Conservation (phyloP, 2,113 vertebrate genomes). For the Psilopsiagon aurifrons region DNA sequence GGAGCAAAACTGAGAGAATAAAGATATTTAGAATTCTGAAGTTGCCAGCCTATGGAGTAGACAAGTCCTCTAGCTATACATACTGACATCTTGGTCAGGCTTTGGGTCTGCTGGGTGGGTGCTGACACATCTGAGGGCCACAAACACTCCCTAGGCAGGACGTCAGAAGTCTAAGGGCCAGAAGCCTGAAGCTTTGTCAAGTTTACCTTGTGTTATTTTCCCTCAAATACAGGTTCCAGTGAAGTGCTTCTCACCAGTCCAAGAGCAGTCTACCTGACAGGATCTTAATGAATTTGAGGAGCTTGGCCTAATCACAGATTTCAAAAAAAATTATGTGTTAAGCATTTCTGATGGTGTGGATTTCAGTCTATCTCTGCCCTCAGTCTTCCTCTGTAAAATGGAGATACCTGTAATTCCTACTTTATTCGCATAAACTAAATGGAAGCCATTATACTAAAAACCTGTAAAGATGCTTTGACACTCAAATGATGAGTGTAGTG, state of each 20-base stretch:
- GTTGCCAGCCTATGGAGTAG: accelerated
- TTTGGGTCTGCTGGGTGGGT: background rate
- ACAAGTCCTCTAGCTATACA: background rate
- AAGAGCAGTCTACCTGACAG: background rate
- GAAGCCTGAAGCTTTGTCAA: background rate
- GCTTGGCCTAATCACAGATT: background rate
- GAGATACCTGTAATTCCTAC: background rate
- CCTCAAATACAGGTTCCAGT: background rate
- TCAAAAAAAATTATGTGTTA: background rate
- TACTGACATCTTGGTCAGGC: background rate
- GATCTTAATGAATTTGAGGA: background rate
- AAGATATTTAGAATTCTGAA: background rate
- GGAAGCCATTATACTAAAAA: background rate
- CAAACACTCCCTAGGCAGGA: background rate
- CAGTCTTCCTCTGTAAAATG: background rate
- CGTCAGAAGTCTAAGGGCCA: background rate
- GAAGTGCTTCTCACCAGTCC: background rate
- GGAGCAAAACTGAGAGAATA: background rate
- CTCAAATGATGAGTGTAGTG: background rate
- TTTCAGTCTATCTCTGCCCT: background rate
- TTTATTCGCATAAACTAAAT: background rate
- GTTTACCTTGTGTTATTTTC: background rate
- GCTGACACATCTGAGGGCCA: background rate
- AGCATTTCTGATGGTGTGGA: background rate
- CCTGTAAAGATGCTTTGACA: background rate